Evolutionary conservation across 1,140 invertebrate species (phyloP).

Genomic region (Phortica variegata): DNA sequence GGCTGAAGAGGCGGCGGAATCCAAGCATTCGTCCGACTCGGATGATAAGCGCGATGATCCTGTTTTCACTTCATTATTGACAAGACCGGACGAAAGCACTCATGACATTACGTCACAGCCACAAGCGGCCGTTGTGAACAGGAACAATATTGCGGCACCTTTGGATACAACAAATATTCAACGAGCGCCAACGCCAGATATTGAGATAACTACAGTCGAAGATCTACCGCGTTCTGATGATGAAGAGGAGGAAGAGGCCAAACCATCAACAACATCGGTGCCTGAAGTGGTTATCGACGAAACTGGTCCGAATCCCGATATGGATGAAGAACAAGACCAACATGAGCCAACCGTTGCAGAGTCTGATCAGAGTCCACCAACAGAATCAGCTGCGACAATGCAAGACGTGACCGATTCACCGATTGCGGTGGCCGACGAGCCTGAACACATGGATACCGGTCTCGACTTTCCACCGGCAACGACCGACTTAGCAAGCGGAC

Average conservation of each 20-base stretch:
- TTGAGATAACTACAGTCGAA: slow-evolving; percentile 54
- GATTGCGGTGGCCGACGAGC: slow-evolving; percentile 21
- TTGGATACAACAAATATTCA: slow-evolving; percentile 27
- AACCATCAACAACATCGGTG: slow-evolving; percentile 5
- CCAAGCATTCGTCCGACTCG: no score
- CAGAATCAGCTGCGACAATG: slow-evolving; percentile 30
- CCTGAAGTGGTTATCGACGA: slow-evolving; percentile 8
- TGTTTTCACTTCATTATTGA: slow-evolving; percentile 45
- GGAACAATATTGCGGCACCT: slow-evolving; percentile 27
- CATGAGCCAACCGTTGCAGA: not conserved
- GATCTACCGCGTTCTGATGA: slow-evolving; percentile 51
- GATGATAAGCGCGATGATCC: slow-evolving; percentile 30
- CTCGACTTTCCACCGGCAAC: slow-evolving; percentile 39
- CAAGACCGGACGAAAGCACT: slow-evolving; percentile 47
- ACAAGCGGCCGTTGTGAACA: slow-evolving; percentile 30
- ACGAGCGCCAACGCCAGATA: slow-evolving; percentile 49
- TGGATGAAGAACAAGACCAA: not conserved
- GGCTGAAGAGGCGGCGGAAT: not conserved
- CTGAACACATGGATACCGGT: slow-evolving; percentile 52
- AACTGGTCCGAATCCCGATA: slow-evolving; percentile 1
- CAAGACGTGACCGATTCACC: slow-evolving; percentile 16
- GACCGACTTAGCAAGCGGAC: slow-evolving; percentile 34
- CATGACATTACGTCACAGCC: slow-evolving; percentile 50
- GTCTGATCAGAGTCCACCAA: slow-evolving; percentile 41
- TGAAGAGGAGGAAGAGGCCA: slow-evolving; percentile 42